phyloP scores from a whole-genome alignment of 1,140 invertebrate genomes.

The Chrysopa pallens region DNA sequence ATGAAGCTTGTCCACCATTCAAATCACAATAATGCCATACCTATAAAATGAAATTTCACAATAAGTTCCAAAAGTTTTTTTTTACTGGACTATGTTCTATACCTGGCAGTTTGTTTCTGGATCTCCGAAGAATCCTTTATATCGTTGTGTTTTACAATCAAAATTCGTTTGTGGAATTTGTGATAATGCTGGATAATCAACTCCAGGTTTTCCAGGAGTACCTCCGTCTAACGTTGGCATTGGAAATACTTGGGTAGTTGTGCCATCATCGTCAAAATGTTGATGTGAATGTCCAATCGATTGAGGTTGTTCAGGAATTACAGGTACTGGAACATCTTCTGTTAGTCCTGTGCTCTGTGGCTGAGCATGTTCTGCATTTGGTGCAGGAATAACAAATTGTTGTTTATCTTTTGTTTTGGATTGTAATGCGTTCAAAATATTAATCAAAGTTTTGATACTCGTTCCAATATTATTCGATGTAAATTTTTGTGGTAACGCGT shows the following conservation, averaged over 20 bases:
- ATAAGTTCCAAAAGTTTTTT: not conserved
- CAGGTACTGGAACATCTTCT: constrained; percentile 5
- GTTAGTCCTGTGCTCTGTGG: constrained; percentile 5
- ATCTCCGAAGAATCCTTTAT: constrained; percentile 82
- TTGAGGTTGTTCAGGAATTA: too few relatives aligned
- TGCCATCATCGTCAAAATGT: not conserved
- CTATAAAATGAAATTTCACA: constrained; percentile 27
- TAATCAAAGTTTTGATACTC: constrained; percentile 54
- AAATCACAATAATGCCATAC: constrained; percentile 84
- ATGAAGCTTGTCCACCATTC: constrained; percentile 79
- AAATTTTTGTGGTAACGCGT: constrained; percentile 51
- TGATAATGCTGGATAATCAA: constrained; percentile 66
- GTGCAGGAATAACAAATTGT: constrained; percentile 15
- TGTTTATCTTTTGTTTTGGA: not conserved
- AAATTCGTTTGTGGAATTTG: constrained; percentile 62
- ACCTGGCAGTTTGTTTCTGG: constrained; percentile 71
- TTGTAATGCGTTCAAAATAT: constrained; percentile 41
- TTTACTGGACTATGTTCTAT: constrained; percentile 4
- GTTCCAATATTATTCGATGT: constrained; percentile 57
- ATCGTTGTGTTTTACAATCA: constrained; percentile 64
- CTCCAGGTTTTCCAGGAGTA: constrained; percentile 54
- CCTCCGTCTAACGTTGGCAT: constrained; percentile 31
- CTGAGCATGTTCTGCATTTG: not conserved
- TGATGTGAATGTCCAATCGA: too few relatives aligned
- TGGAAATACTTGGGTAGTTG: constrained; percentile 11